Percentiles rank a stretch among this genome's conserved stretches.
Conservation (phyloP, 2,113 vertebrate species). For the Chaenogobius annularis region DNA sequence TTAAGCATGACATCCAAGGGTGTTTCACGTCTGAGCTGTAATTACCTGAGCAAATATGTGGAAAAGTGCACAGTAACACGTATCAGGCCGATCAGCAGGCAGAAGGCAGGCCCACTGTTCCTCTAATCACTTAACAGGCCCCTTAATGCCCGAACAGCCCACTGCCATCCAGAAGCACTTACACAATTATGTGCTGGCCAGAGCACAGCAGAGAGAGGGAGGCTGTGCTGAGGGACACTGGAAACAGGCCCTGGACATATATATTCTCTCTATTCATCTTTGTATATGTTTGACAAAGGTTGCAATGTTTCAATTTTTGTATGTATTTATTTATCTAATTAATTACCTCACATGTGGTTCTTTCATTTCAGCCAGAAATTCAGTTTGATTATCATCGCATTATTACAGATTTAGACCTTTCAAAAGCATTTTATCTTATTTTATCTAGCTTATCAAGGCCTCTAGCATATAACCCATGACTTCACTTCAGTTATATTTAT, state of each 20-base stretch:
- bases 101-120: conserved; percentile 67
- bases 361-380: background rate
- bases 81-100: conserved; percentile 69
- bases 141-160: conserved; percentile 80
- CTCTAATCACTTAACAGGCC: conserved; percentile 79
- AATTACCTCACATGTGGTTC: background rate
- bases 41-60: conserved; percentile 69
- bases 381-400: too few relatives aligned
- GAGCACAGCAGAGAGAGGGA: conserved; percentile 37
- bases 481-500: too few relatives aligned
- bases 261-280: conserved; percentile 1
- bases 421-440: too few relatives aligned
- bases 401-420: too few relatives aligned
- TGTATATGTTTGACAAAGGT: too few relatives aligned
- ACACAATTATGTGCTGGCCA: conserved; percentile 75
- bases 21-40: conserved; percentile 65
- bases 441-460: too few relatives aligned
- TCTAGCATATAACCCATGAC: too few relatives aligned
- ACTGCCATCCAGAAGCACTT: conserved; percentile 79
- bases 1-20: conserved; percentile 62
- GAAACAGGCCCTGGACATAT: conserved; percentile 20
- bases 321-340: too few relatives aligned
- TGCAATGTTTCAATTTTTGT: conserved; percentile 2
- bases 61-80: conserved; percentile 57
- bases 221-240: conserved; percentile 12